Base-by-base conservation (phyloP, 2,797 vertebrate species). In the Chaetodon trifasciatus region DNA sequence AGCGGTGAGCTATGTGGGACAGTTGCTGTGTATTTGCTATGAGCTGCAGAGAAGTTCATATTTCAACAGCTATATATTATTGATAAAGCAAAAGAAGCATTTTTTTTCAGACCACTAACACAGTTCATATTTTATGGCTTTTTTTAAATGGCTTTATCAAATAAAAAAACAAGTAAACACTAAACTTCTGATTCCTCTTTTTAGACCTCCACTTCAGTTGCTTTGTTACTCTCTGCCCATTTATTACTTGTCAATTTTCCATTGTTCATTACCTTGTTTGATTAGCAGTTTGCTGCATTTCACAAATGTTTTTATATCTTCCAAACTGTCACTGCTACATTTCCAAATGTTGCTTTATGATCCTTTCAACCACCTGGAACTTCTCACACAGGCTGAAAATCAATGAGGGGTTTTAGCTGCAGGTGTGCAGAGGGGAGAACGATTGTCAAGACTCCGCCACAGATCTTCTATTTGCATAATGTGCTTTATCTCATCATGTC, bases 391-490 rank as follows among this genome's bases (percentile, higher is more conserved):
- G 74, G 82, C 73, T 88, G 71, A 78, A 79, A 87, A 81, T 78
- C 90, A 86, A 42, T 81, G 79, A 86, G 83, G 81, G 82, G 58
- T 83, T 92, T 88, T 69, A 78, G 81, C 77, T 91, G 78, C 88
- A 89, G 86, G 84, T 90, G 85, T 60, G 68, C 76, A 42, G 21
- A 47, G 21, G 58, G 74, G 66, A 87, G 53, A 83, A 44, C 4
- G 15, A 68, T 52, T 83, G 66, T 87, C 76, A 66, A 79, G 67
- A 74, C 83, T 77, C 55, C 63, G 39, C 24, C 79, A 76, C 77
- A 66, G 71, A 83, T 71, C 65, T 70, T 10, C 47, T 55, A 72
- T 89, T 88, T 86, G 82, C 84, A 87, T 87, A 86, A 82, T 83
- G 73, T 86, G 76, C 78, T 91, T 86, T 72, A 78, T 87, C 72